Evolutionary conservation across 2,888 invertebrate genomes (phyloP).

Genomic region (Bembecia ichneumoniformis): DNA sequence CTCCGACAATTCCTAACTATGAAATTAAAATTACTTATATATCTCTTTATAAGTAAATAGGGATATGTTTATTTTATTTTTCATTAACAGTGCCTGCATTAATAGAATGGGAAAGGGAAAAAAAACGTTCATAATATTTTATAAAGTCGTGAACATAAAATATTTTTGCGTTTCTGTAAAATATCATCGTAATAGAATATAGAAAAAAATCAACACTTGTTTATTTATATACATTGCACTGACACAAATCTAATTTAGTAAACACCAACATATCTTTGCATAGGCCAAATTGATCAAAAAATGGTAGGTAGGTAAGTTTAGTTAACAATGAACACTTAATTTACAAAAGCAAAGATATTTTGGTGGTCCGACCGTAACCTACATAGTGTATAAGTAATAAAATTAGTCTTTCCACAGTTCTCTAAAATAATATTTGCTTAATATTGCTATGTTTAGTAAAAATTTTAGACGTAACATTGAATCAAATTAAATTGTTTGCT

Average conservation of each 20-base stretch:
- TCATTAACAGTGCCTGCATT: not conserved
- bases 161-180: slow-evolving; percentile 2
- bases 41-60: slow-evolving; percentile 1
- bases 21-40: slow-evolving; percentile 5
- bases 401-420: not conserved
- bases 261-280: not conserved
- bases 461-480: too few relatives aligned
- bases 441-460: not conserved
- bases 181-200: slow-evolving; percentile 19
- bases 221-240: slow-evolving; percentile 38
- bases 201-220: slow-evolving; percentile 41
- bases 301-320: not conserved
- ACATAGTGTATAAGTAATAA: not conserved
- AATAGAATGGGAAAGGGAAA: not conserved
- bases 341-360: not conserved
- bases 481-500: too few relatives aligned
- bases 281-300: not conserved
- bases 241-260: slow-evolving; percentile 1
- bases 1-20: slow-evolving; percentile 9
- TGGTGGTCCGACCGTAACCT: not conserved
- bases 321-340: not conserved
- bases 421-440: not conserved
- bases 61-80: not conserved
- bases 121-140: not conserved
- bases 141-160: slow-evolving; percentile 1